Conservation (phyloP, 1,140 invertebrate species). For the Cydia splendana region DNA sequence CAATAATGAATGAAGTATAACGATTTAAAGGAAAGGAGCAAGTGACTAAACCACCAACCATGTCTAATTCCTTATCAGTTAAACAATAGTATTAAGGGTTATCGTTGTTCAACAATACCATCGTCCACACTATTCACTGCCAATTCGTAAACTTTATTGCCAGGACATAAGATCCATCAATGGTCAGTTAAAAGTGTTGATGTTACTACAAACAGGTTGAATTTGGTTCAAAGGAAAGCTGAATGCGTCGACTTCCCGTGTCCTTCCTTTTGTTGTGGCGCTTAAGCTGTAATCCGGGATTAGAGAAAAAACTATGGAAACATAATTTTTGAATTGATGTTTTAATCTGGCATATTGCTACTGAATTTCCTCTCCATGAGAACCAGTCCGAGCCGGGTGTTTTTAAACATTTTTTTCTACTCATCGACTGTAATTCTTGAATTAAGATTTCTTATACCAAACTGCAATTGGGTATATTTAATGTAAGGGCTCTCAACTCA, state of each 20-base stretch:
- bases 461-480: too few species aligned
- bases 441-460: too few species aligned
- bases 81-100: constrained; percentile 45
- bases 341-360: constrained; percentile 26
- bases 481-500: too few species aligned
- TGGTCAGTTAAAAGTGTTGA: neutral
- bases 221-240: constrained; percentile 40
- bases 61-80: constrained; percentile 38
- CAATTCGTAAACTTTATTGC: neutral
- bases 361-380: neutral
- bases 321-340: constrained; percentile 44
- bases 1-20: neutral
- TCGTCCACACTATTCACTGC: neutral
- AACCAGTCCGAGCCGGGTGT: neutral
- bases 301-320: constrained; percentile 44
- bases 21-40: neutral
- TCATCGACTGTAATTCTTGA: too few species aligned
- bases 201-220: constrained; percentile 46
- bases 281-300: constrained; percentile 45
- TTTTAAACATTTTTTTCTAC: too few species aligned
- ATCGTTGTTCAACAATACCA: constrained; percentile 36
- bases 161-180: neutral
- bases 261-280: constrained; percentile 35
- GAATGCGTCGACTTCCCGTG: constrained; percentile 65
- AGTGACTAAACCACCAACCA: neutral